Percentiles rank a stretch among this genome's conserved stretches.
These are phyloP conservation scores for Mayetiola destructor DNA, from an alignment of 2,888 invertebrate species.

Conservation along the genomic window DNA sequence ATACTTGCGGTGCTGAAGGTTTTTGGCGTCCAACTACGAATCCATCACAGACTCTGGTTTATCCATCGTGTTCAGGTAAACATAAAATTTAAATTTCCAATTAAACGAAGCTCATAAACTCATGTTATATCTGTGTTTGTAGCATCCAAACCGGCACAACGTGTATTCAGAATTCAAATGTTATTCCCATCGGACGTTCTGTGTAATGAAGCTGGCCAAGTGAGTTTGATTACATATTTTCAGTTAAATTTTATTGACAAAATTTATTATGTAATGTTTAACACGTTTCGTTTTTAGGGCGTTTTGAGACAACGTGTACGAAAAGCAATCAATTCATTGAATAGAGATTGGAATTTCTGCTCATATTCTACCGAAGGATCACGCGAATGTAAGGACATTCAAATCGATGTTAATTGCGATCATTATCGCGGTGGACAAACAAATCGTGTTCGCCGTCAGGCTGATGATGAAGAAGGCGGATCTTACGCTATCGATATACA, in stretches of 20 bases:
- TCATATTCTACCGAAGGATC: conserved; percentile 73
- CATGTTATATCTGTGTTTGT: conserved; percentile 21
- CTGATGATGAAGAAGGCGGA: conserved; percentile 50
- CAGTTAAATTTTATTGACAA: too few species aligned
- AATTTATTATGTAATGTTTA: not conserved
- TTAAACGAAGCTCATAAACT: not conserved
- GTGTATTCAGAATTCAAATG: conserved; percentile 86
- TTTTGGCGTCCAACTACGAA: conserved; percentile 79
- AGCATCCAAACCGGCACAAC: conserved; percentile 82
- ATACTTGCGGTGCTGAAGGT: conserved; percentile 95
- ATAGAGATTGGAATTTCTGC: conserved; percentile 95
- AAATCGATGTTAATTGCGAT: conserved; percentile 84
- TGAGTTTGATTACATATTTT: too few species aligned
- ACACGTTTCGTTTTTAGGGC: conserved; percentile 31
- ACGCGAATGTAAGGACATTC: conserved; percentile 75
- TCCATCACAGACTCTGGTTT: conserved; percentile 65
- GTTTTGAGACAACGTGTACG: conserved; percentile 80
- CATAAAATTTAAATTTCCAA: conserved; percentile 16
- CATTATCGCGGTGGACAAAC: conserved; percentile 45
- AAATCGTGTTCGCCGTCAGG: conserved; percentile 51
- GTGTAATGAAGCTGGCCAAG: conserved; percentile 86
- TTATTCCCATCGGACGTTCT: conserved; percentile 92
- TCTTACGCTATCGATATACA: conserved; percentile 69
- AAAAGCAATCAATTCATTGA: conserved; percentile 75
- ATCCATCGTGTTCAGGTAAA: conserved; percentile 82